Evolutionary conservation across 2,888 invertebrate species (phyloP).

Genomic region (Pecten maximus): DNA sequence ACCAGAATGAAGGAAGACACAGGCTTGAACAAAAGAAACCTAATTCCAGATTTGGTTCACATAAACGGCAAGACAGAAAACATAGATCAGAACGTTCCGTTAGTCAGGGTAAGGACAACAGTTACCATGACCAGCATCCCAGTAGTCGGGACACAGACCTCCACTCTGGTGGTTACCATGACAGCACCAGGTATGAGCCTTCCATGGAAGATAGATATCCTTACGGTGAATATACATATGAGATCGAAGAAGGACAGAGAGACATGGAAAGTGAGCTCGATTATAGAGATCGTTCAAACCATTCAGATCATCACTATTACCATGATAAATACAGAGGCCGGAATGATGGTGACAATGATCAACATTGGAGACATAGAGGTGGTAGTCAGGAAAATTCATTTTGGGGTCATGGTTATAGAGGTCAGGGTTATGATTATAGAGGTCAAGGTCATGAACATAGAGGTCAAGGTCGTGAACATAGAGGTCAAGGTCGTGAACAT

Average conservation of each 20-base stretch:
- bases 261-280: neutral
- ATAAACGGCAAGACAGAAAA: neutral
- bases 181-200: neutral
- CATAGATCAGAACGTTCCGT: neutral
- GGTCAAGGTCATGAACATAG: no score
- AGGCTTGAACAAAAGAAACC: constrained; percentile 10
- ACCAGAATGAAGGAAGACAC: neutral
- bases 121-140: neutral
- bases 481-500: no score
- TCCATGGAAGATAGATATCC: neutral
- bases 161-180: neutral
- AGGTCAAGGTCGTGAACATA: no score
- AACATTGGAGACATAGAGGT: neutral
- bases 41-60: neutral
- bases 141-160: neutral
- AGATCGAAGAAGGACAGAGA: neutral
- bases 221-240: neutral
- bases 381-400: neutral
- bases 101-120: neutral
- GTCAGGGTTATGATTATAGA: no score
- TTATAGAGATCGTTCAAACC: neutral
- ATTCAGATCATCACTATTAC: neutral
- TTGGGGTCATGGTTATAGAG: neutral
- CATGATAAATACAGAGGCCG: neutral
- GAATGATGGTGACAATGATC: no score